A percentile compares a stretch with the other conserved stretches of the same genome.
These are phyloP conservation scores for Siderastrea siderea DNA, from an alignment of 92 coral and sea anemone species.

Conservation along the genomic window DNA sequence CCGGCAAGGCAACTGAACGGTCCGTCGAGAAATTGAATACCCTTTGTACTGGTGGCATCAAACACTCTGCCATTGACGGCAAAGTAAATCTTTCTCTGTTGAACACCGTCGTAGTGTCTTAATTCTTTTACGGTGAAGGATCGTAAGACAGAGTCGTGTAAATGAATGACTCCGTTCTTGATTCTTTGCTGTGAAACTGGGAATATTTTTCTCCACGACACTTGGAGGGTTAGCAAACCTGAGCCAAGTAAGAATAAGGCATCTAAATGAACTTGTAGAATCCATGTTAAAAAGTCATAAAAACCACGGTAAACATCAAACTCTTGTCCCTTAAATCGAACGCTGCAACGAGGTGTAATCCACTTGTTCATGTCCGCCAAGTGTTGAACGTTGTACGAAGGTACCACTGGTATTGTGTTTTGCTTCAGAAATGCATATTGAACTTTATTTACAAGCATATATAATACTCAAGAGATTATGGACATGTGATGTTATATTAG, in stretches of 20 bases:
- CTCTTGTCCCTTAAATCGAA: slow-evolving; percentile 60
- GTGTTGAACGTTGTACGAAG: not conserved
- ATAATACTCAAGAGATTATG: slow-evolving; percentile 39
- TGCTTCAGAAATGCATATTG: slow-evolving; percentile 3
- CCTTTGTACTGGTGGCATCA: slow-evolving; percentile 85
- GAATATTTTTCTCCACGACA: slow-evolving; percentile 78
- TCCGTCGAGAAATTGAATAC: slow-evolving; percentile 81
- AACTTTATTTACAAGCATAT: slow-evolving; percentile 41
- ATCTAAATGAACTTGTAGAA: slow-evolving; percentile 78
- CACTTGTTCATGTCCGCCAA: slow-evolving; percentile 48
- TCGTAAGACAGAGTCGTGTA: slow-evolving; percentile 17
- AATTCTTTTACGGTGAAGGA: slow-evolving; percentile 79
- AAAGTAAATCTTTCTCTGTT: slow-evolving; percentile 75
- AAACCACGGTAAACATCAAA: slow-evolving; percentile 13
- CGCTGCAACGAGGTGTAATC: slow-evolving; percentile 46
- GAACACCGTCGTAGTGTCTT: slow-evolving; percentile 70
- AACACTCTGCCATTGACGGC: slow-evolving; percentile 95
- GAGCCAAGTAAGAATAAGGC: slow-evolving; percentile 74
- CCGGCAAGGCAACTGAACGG: slow-evolving; percentile 89
- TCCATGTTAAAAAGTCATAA: slow-evolving; percentile 68
- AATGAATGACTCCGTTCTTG: not conserved
- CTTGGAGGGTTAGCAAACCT: slow-evolving; percentile 75
- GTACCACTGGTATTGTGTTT: not conserved
- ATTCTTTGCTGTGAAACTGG: slow-evolving; percentile 34
- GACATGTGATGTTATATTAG: slow-evolving; percentile 33